Evolutionary conservation across 1,140 invertebrate genomes (phyloP).

Genomic region (Temnothorax longispinosus): DNA sequence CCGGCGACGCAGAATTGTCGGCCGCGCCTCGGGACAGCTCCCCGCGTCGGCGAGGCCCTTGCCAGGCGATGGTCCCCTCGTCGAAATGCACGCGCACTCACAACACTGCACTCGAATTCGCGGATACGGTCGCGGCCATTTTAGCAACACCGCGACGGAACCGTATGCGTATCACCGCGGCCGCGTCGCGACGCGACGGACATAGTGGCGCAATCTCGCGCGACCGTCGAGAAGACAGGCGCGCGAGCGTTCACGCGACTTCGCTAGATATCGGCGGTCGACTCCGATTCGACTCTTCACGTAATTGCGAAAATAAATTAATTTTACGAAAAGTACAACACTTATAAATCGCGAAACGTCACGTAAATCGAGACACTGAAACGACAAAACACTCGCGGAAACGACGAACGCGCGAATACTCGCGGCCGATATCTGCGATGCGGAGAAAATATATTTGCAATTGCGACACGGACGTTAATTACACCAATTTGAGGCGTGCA

Average conservation of each 20-base stretch:
- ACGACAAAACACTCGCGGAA: neutral
- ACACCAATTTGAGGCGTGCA: neutral
- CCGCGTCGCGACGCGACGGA: neutral
- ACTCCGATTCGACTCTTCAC: too few relatives aligned
- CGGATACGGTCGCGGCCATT: conserved; percentile 71
- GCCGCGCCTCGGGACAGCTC: conserved; percentile 62
- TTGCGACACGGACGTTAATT: neutral
- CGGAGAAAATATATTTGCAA: neutral
- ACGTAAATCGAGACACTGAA: neutral
- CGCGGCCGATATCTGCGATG: neutral
- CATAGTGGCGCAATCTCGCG: conserved; percentile 15
- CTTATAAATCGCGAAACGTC: neutral
- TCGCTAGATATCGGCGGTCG: neutral
- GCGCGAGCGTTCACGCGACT: neutral
- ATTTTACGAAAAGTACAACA: neutral
- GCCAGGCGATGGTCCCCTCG: conserved; percentile 57
- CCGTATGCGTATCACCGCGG: conserved; percentile 32
- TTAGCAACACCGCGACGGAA: conserved; percentile 55
- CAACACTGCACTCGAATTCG: conserved; percentile 70
- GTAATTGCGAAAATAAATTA: too few relatives aligned
- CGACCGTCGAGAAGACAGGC: too few relatives aligned
- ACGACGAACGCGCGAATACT: neutral
- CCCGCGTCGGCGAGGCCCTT: conserved; percentile 1
- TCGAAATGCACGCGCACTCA: conserved; percentile 66
- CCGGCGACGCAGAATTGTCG: conserved; percentile 67